Evolutionary conservation across 2,888 invertebrate genomes (phyloP).

Genomic region (Adelphocoris suturalis): DNA sequence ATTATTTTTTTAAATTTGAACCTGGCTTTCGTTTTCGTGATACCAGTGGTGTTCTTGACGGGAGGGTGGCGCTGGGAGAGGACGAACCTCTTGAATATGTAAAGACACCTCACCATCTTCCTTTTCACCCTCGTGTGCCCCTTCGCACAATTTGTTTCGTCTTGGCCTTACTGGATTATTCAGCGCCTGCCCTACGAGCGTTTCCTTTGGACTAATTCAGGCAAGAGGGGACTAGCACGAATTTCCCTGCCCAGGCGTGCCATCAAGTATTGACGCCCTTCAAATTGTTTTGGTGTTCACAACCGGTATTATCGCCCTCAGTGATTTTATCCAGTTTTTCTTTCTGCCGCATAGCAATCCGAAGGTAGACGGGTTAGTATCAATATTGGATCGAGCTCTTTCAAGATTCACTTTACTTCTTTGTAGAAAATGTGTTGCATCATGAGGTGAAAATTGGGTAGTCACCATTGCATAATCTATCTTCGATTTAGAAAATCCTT

Average conservation of each 20-base stretch:
- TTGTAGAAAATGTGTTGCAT: too few species aligned
- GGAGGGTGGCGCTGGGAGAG: not conserved
- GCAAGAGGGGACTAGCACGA: not conserved
- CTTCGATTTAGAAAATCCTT: too few species aligned
- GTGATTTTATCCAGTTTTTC: not conserved
- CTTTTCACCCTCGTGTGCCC: slow-evolving; percentile 9
- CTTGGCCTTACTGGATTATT: slow-evolving; percentile 11
- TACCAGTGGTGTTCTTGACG: not conserved
- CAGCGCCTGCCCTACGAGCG: not conserved
- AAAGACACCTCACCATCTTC: slow-evolving; percentile 4
- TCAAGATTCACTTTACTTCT: not conserved
- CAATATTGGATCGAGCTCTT: not conserved
- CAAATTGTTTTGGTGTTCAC: slow-evolving; percentile 39
- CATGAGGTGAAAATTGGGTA: too few species aligned
- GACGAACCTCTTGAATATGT: slow-evolving; percentile 12
- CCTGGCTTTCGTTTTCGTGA: not conserved
- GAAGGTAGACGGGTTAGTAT: not conserved
- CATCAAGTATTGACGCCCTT: slow-evolving; percentile 23
- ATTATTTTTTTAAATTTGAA: not conserved
- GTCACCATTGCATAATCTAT: too few species aligned
- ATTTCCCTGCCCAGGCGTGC: not conserved
- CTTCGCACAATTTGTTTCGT: slow-evolving; percentile 9
- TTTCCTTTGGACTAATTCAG: slow-evolving; percentile 14
- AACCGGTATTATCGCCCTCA: slow-evolving; percentile 20
- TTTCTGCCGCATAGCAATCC: not conserved